These are phyloP conservation scores for Todiramphus saurophagus DNA, from an alignment of 2,113 vertebrate genomes.

Conservation along the genomic window DNA sequence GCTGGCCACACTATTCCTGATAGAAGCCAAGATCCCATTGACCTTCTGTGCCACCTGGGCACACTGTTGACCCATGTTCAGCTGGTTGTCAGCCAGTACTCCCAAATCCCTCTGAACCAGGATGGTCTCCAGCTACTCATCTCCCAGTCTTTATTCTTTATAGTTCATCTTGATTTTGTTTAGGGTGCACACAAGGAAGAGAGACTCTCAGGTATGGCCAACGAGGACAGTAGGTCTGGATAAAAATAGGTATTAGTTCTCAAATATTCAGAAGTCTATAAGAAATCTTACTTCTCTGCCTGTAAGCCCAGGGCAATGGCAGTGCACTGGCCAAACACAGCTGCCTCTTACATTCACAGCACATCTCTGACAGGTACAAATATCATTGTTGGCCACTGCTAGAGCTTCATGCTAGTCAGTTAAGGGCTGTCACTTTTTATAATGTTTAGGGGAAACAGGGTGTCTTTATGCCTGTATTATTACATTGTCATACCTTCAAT, in stretches of 20 bases:
- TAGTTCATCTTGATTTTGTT: not conserved
- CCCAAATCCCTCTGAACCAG: too few species aligned
- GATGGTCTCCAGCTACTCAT: too few species aligned
- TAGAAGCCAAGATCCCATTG: too few species aligned
- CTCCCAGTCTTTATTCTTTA: not conserved
- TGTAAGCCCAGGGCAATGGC: not conserved
- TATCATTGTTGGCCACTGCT: not conserved
- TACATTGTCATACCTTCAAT: not conserved
- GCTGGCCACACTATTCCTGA: too few species aligned
- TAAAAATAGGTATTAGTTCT: not conserved
- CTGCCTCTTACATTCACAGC: fast-evolving
- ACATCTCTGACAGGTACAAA: fast-evolving
- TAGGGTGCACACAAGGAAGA: not conserved
- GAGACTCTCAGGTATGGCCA: too few species aligned
- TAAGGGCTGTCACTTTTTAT: not conserved
- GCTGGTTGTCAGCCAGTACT: too few species aligned
- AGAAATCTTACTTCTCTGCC: not conserved
- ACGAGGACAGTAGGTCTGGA: not conserved
- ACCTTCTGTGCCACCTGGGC: too few species aligned
- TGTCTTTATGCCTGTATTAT: not conserved
- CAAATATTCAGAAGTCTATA: not conserved
- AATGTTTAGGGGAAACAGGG: not conserved
- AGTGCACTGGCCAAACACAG: not conserved
- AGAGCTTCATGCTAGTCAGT: not conserved
- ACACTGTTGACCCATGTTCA: too few species aligned